Conservation (phyloP, 2,113 vertebrate genomes). For the Meriones unguiculatus region DNA sequence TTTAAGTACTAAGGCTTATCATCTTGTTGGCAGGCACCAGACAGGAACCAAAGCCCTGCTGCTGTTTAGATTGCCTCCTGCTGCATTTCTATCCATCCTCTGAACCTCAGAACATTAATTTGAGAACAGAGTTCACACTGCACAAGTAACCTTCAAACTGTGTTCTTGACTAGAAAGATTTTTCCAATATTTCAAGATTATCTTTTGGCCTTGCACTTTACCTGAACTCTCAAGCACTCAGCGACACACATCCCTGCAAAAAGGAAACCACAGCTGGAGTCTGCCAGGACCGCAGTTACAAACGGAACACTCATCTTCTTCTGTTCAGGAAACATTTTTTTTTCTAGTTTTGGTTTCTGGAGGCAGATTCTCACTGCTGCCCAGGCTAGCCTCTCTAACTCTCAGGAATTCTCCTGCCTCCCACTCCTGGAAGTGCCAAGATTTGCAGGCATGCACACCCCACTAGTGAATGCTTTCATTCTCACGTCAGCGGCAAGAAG, state of each 20-base stretch:
- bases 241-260: background rate
- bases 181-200: background rate
- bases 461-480: background rate
- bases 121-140: background rate
- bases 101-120: background rate
- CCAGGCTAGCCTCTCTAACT: background rate
- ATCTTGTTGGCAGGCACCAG: background rate
- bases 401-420: background rate
- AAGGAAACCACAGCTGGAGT: too few relatives aligned
- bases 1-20: background rate
- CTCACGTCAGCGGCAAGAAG: background rate
- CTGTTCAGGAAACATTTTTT: background rate
- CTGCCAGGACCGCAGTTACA: fast-evolving
- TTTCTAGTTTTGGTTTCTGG: background rate
- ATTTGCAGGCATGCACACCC: background rate
- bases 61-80: background rate
- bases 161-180: background rate
- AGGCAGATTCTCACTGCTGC: background rate
- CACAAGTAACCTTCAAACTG: background rate
- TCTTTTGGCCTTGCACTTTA: background rate
- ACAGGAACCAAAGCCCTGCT: background rate
- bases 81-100: background rate
- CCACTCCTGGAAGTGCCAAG: background rate
- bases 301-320: fast-evolving
- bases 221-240: background rate